Evolutionary conservation across 2,888 invertebrate genomes (phyloP).

Genomic region (Palloptera scutellata): DNA sequence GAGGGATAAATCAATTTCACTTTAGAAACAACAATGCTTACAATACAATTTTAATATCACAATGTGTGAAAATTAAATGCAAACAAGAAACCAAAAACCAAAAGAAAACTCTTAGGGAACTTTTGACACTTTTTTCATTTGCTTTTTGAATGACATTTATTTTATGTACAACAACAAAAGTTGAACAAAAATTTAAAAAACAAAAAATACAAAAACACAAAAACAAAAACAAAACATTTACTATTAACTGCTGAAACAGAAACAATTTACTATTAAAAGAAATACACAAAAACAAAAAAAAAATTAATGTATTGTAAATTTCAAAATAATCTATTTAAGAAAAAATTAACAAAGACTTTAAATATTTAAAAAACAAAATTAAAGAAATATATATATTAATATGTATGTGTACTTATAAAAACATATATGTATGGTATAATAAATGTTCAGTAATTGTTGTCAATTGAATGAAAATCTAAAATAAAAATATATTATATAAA

Average conservation of each 20-base stretch:
- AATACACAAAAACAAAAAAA: constrained; percentile 2
- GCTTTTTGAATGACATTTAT: constrained; percentile 30
- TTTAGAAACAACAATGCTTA: too few species aligned
- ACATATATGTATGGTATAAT: constrained; percentile 33
- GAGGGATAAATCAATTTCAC: too few species aligned
- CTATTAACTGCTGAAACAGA: constrained; percentile 40
- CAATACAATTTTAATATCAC: neutral
- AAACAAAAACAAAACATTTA: constrained; percentile 29
- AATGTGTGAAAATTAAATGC: constrained; percentile 37
- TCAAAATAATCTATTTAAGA: constrained; percentile 13
- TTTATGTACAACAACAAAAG: constrained; percentile 22
- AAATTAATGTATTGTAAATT: constrained; percentile 36
- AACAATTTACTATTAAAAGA: constrained; percentile 33
- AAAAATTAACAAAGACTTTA: constrained; percentile 13
- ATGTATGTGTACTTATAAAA: too few species aligned
- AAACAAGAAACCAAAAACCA: constrained; percentile 24
- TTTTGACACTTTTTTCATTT: constrained; percentile 32
- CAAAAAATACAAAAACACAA: constrained; percentile 16
- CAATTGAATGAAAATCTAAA: constrained; percentile 37
- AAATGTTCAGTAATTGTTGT: constrained; percentile 41
- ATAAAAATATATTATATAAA: constrained; percentile 12
- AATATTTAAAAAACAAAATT: constrained; percentile 15
- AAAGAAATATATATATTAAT: constrained; percentile 3
- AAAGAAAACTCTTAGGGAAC: constrained; percentile 49
- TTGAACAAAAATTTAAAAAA: too few species aligned